phyloP scores from a whole-genome alignment of 2,888 invertebrate genomes.

The Tipula unca region DNA sequence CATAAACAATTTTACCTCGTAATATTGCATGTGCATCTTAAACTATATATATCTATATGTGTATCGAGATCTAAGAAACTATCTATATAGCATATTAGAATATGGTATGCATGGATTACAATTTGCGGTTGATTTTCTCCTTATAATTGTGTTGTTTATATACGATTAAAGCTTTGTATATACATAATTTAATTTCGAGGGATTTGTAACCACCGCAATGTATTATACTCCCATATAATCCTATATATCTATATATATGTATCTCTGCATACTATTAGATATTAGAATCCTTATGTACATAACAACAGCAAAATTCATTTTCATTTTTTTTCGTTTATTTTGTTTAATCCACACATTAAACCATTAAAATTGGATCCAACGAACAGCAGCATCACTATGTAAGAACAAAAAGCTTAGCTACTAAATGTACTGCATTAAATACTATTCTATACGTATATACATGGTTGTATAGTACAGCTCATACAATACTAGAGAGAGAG shows the following conservation, averaged over 20 bases:
- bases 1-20: background rate
- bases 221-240: background rate
- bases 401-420: background rate
- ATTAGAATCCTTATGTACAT: background rate
- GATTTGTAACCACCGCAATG: background rate
- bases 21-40: background rate
- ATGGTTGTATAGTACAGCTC: background rate
- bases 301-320: background rate
- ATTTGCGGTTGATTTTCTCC: background rate
- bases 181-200: background rate
- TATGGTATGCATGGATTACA: background rate
- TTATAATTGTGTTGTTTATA: background rate
- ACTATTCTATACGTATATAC: background rate
- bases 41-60: too few relatives aligned
- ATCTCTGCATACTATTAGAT: background rate
- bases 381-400: background rate
- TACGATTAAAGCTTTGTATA: background rate
- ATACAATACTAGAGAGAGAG: background rate
- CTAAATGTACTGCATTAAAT: background rate
- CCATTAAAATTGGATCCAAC: background rate
- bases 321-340: background rate
- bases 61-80: too few relatives aligned
- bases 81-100: background rate
- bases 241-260: background rate
- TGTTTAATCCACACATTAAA: background rate